Evolutionary conservation across 2,113 vertebrate genomes (phyloP), one percentile per base, ranked within the genome.

Genomic region (Melanerpes aurifrons): DNA sequence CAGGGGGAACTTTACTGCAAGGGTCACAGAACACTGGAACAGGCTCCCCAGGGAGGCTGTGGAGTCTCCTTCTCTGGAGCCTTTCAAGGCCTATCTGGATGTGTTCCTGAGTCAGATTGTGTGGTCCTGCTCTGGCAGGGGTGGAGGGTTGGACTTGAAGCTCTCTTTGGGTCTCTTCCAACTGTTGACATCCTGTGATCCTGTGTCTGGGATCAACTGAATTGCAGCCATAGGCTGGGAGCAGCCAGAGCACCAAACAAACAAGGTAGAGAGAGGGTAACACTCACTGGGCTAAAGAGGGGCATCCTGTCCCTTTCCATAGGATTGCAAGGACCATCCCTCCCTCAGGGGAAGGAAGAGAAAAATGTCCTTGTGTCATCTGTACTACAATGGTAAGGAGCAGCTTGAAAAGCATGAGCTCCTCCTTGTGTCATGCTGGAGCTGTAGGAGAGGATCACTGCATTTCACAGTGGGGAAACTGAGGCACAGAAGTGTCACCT

Each of bases 191-290:
- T 37, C 37, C 37, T 37, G 37, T 37, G 37, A 37, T 37, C 37
- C 37, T 37, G 66, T 19, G 26, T 21, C 57, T 54, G 64, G 61
- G 50, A 66, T 61, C 47, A 47, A 43, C 59, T 17, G 59, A 62
- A 35, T 3, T 53, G 24, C 32, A 79, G 64, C 29, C 48, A 14
- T 1, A 2, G 58, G 71, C n/a, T 92, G 71, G 47, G 37, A 68
- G 45, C 56, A 71, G 56, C 31, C 32, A 6, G 37, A 62, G 53
- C 40, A 22, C 2, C 0, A 0, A 31, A 15, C 0, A 0, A 31
- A 15, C 20, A 32, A 26, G 56, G 62, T 67, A 87, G 63, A 56
- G 40, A 48, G 22, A 26, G 17, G 11, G 54, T 10, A 7, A 19
- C 9, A 4, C 15, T 37, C 47, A 14, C 31, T 31, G 26, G 13